Percentiles rank a stretch among this genome's conserved stretches.
phyloP scores from a whole-genome alignment of 2,113 vertebrate species.

The Hipposideros armiger region DNA sequence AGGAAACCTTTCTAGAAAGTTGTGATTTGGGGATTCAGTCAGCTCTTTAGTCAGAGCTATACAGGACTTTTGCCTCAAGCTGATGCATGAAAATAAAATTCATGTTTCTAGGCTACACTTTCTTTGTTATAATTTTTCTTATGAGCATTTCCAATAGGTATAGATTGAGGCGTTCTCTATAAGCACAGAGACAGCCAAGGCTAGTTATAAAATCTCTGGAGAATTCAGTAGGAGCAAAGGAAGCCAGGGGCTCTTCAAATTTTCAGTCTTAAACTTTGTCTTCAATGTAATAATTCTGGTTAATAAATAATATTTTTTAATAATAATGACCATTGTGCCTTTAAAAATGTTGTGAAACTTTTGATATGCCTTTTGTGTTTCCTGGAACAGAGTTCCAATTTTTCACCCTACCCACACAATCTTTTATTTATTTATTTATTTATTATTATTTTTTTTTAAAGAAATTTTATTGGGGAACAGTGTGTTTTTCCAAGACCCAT shows the following conservation, averaged over 20 bases:
- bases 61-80: background rate
- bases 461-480: no score
- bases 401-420: background rate
- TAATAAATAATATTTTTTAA: background rate
- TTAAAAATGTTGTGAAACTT: background rate
- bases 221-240: background rate
- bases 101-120: background rate
- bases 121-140: background rate
- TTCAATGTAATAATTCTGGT: background rate
- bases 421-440: background rate
- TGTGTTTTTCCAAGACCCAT: no score
- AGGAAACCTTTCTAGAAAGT: background rate
- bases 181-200: background rate
- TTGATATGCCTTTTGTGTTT: constrained; percentile 7
- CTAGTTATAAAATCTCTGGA: background rate
- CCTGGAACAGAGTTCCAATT: background rate
- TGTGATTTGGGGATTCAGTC: background rate
- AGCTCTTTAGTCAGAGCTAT: background rate
- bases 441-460: no score
- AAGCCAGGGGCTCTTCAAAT: background rate
- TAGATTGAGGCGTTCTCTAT: background rate
- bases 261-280: background rate
- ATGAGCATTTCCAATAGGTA: background rate
- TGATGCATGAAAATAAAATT: background rate
- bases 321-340: background rate